phyloP scores from a whole-genome alignment of 35 echinoderm and acorn worm species.

The Eucidaris tribuloides region DNA sequence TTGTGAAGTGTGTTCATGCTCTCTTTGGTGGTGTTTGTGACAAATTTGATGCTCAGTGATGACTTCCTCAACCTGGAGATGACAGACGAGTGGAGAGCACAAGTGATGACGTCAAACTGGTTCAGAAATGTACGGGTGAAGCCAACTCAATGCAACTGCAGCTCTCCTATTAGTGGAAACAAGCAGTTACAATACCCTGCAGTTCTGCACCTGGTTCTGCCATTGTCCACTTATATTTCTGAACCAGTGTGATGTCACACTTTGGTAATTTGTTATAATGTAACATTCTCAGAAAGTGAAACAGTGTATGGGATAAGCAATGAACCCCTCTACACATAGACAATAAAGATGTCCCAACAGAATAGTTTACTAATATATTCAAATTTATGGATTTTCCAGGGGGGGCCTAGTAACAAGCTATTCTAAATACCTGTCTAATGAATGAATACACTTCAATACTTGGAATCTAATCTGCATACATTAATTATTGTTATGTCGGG shows the following conservation, averaged over 20 bases:
- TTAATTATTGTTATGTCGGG: too few species aligned
- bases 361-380: too few species aligned
- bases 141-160: background rate
- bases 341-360: too few species aligned
- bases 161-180: background rate
- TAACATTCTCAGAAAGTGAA: background rate
- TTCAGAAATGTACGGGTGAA: background rate
- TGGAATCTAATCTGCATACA: too few species aligned
- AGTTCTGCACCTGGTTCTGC: too few species aligned
- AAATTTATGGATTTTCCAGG: too few species aligned
- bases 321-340: too few species aligned
- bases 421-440: too few species aligned
- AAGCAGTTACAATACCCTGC: background rate
- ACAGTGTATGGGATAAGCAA: background rate
- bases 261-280: background rate
- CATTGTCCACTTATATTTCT: too few species aligned
- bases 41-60: slow-evolving; percentile 79
- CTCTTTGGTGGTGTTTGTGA: slow-evolving; percentile 98
- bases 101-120: background rate
- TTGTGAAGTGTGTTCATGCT: slow-evolving; percentile 65
- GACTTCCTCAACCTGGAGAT: slow-evolving; percentile 55
- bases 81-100: background rate
- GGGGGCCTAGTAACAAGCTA: too few species aligned
- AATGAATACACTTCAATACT: too few species aligned
- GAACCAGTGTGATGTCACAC: too few species aligned